phyloP scores from a whole-genome alignment of 1,140 invertebrate genomes.

The Musca domestica region DNA sequence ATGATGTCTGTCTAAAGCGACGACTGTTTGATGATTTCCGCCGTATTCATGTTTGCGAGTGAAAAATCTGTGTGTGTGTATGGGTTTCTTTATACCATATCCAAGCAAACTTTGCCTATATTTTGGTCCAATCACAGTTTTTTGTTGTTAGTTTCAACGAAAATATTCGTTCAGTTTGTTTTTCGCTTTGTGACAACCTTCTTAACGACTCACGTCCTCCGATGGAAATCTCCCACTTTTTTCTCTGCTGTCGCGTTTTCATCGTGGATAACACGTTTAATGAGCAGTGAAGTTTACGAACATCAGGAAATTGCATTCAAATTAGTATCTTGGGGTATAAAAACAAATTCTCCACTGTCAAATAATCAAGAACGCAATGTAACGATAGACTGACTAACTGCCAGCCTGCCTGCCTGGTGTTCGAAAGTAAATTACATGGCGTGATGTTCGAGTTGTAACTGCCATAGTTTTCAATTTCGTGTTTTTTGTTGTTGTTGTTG shows the following conservation, averaged over 20 bases:
- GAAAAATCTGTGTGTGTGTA: no score
- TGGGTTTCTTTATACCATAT: no score
- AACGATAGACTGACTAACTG: background rate
- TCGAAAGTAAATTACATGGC: no score
- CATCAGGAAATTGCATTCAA: conserved; percentile 17
- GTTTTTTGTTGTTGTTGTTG: no score
- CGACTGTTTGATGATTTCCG: no score
- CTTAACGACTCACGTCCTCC: conserved; percentile 10
- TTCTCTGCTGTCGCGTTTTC: background rate
- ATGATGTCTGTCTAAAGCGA: no score
- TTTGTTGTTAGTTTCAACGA: no score
- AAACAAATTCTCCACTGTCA: conserved; percentile 6
- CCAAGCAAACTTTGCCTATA: no score
- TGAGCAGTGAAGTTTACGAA: conserved; percentile 18
- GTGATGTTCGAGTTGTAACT: no score
- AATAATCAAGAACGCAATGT: background rate
- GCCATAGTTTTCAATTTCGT: conserved; percentile 1
- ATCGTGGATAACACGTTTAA: conserved; percentile 3
- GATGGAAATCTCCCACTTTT: background rate
- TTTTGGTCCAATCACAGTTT: no score
- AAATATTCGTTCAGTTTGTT: background rate
- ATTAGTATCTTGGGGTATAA: conserved; percentile 7
- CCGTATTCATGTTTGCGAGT: no score
- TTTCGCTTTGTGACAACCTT: background rate
- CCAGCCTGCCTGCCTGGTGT: no score